These are phyloP conservation scores for Kryptolebias marmoratus DNA, from an alignment of 2,113 vertebrate species.

Conservation along the genomic window DNA sequence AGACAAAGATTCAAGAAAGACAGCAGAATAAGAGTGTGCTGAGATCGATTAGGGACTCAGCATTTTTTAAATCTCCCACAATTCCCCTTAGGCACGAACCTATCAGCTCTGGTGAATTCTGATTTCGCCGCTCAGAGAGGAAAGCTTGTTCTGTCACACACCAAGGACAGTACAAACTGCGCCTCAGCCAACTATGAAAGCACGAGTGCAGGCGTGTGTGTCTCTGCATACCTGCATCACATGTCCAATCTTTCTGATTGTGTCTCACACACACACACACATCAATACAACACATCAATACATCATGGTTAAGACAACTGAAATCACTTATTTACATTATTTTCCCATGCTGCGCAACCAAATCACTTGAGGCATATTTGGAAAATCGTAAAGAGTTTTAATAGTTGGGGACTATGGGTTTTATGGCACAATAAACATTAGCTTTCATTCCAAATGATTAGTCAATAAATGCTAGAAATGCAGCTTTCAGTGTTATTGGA, in stretches of 20 bases:
- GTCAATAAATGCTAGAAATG: conserved; percentile 45
- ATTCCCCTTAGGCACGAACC: conserved; percentile 64
- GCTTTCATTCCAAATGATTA: conserved; percentile 54
- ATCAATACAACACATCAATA: conserved; percentile 46
- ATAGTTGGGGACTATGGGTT: conserved; percentile 59
- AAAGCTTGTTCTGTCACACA: conserved; percentile 65
- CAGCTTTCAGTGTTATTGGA: conserved; percentile 61
- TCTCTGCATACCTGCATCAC: conserved; percentile 23
- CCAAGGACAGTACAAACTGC: conserved; percentile 67
- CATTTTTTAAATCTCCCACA: conserved; percentile 71
- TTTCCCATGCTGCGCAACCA: conserved; percentile 8
- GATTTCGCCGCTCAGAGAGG: conserved; percentile 57
- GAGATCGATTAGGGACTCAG: conserved; percentile 75
- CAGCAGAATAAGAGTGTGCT: conserved; percentile 66
- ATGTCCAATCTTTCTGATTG: conserved; percentile 28
- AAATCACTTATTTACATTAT: conserved; percentile 45
- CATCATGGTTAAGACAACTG: conserved; percentile 34
- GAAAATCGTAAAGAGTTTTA: conserved; percentile 63
- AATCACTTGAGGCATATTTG: conserved; percentile 52
- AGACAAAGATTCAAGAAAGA: conserved; percentile 72
- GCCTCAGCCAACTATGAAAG: conserved; percentile 30
- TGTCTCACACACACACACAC: background rate
- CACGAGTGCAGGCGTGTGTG: conserved; percentile 8
- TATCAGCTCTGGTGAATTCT: conserved; percentile 67
- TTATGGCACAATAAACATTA: conserved; percentile 60